These are phyloP conservation scores for Phalanger gymnotis DNA, from an alignment of 2,797 vertebrate species.

Conservation along the genomic window DNA sequence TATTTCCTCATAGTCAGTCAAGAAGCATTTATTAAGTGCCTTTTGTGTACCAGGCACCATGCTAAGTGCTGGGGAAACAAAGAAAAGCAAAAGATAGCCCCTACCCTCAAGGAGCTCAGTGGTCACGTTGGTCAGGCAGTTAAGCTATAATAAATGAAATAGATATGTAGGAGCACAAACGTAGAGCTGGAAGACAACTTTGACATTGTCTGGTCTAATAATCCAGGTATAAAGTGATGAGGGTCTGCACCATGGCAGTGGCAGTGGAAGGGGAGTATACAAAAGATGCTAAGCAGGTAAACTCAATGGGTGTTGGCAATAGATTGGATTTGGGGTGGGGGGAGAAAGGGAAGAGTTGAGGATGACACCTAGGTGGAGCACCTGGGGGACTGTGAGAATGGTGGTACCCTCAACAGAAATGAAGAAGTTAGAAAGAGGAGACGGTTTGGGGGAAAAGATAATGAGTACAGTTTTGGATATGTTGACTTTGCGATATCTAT, in stretches of 20 bases:
- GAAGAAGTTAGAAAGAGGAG: background rate
- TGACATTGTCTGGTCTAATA: background rate
- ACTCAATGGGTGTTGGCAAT: background rate
- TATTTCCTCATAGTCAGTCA: constrained; percentile 8
- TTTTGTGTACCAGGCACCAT: background rate
- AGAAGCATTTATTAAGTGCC: constrained; percentile 16
- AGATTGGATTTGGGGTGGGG: background rate
- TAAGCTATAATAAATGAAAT: background rate
- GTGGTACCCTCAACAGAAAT: background rate
- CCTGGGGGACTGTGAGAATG: background rate
- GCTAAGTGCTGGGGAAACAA: background rate
- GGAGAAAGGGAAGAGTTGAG: background rate
- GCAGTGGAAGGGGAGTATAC: background rate
- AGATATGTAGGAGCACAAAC: background rate
- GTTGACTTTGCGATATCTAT: background rate
- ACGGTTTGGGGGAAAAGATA: background rate
- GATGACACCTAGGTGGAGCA: background rate
- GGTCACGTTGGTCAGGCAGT: background rate
- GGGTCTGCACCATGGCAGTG: background rate
- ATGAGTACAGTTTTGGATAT: background rate
- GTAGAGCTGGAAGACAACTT: background rate
- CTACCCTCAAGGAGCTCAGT: background rate
- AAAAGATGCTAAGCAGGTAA: background rate
- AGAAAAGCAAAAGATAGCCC: background rate
- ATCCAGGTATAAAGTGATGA: background rate